Evolutionary conservation across 2,113 vertebrate species (phyloP).

Genomic region (Tiliqua scincoides): DNA sequence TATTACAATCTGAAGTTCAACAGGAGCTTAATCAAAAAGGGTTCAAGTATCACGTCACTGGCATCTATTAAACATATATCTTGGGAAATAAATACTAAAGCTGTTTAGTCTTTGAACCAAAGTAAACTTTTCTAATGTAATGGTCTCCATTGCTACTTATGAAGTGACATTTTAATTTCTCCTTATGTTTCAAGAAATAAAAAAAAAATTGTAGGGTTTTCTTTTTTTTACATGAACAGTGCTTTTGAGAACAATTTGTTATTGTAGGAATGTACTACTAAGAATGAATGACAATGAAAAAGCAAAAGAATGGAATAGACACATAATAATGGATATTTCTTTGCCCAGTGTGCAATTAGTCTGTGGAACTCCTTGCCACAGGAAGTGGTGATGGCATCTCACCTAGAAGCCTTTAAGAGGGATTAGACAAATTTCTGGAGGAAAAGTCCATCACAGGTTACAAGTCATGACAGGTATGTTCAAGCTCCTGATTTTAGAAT

Average conservation of each 20-base stretch:
- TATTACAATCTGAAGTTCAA: slow-evolving; percentile 83
- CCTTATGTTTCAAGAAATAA: background rate
- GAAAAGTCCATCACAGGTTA: too few relatives aligned
- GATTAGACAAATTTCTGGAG: too few relatives aligned
- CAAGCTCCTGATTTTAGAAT: too few relatives aligned
- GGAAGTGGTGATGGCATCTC: too few relatives aligned
- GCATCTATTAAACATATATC: slow-evolving; percentile 68
- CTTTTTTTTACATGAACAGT: background rate
- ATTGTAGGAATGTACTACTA: background rate
- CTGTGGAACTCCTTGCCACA: too few relatives aligned
- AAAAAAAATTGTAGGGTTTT: fast-evolving
- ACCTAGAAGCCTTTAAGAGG: too few relatives aligned
- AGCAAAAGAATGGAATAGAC: background rate
- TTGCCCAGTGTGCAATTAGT: too few relatives aligned
- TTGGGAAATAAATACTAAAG: slow-evolving; percentile 64
- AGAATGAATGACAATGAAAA: slow-evolving; percentile 1
- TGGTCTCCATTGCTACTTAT: slow-evolving; percentile 8
- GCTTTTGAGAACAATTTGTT: slow-evolving; percentile 1
- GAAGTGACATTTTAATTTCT: background rate
- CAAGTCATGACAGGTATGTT: too few relatives aligned
- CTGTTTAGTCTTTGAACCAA: slow-evolving; percentile 55
- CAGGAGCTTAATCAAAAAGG: slow-evolving; percentile 80
- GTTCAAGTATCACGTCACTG: slow-evolving; percentile 69
- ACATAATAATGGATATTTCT: too few relatives aligned
- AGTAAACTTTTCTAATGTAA: slow-evolving; percentile 31